Conservation (phyloP, 2,888 invertebrate species). For the Trissoscelio sp. region DNA sequence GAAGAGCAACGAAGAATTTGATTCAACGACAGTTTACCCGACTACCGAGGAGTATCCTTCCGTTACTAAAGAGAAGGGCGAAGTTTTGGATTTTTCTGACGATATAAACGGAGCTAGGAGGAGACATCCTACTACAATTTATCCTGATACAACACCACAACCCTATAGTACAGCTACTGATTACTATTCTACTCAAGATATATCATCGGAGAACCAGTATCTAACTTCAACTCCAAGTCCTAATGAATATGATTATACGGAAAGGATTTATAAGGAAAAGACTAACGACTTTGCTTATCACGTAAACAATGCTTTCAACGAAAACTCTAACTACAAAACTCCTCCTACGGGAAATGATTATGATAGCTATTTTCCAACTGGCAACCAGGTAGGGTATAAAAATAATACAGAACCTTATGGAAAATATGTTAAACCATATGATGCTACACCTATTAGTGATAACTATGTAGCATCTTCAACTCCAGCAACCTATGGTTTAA, state of each 20-base stretch:
- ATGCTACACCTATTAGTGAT: constrained; percentile 81
- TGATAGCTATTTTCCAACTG: constrained; percentile 80
- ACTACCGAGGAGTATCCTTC: constrained; percentile 85
- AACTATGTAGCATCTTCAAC: constrained; percentile 80
- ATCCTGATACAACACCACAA: constrained; percentile 73
- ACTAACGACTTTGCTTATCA: constrained; percentile 82
- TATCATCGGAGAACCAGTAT: constrained; percentile 57
- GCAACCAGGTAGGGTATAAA: constrained; percentile 80
- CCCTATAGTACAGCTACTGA: constrained; percentile 71
- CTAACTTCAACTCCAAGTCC: constrained; percentile 68
- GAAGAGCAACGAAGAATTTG: constrained; percentile 82
- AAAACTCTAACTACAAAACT: constrained; percentile 69
- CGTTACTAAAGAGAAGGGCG: constrained; percentile 88
- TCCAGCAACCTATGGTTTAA: constrained; percentile 75
- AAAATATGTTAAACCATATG: constrained; percentile 84
- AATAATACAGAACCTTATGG: constrained; percentile 85
- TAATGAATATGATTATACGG: constrained; percentile 50
- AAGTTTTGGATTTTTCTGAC: constrained; percentile 91
- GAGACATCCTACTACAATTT: constrained; percentile 76
- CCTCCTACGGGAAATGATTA: constrained; percentile 71
- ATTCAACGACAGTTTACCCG: constrained; percentile 75
- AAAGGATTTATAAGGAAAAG: constrained; percentile 54
- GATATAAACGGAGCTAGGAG: constrained; percentile 83
- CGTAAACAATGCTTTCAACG: constrained; percentile 83
- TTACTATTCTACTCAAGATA: constrained; percentile 71